Conservation (phyloP, 2,113 vertebrate species). For the Nyctibius bracteatus region DNA sequence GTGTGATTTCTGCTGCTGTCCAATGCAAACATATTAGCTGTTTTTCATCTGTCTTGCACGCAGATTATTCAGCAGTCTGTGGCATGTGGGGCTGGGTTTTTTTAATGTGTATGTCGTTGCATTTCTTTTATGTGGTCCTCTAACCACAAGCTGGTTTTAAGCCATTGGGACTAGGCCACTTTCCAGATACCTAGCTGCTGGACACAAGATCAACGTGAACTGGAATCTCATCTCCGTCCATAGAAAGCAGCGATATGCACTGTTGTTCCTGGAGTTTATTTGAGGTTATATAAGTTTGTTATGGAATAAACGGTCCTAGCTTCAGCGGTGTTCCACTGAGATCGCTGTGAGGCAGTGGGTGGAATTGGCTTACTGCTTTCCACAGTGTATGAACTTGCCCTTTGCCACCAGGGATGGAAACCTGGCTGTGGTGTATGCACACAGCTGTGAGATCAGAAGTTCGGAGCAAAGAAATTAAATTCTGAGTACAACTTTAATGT, state of each 20-base stretch:
- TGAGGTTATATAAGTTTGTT: background rate
- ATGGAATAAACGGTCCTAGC: background rate
- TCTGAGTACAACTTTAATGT: background rate
- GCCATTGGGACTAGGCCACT: background rate
- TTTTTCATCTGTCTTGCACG: background rate
- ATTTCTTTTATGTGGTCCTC: background rate
- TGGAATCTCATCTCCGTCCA: background rate
- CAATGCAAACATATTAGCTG: background rate
- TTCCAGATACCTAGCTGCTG: background rate
- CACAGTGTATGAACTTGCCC: background rate
- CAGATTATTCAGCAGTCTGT: background rate
- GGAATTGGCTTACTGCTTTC: background rate
- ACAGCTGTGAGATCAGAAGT: background rate
- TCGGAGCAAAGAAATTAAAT: background rate
- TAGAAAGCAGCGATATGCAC: background rate
- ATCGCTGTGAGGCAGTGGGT: background rate
- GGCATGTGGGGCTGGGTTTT: background rate
- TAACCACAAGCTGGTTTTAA: background rate
- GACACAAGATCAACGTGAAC: background rate
- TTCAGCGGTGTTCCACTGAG: background rate
- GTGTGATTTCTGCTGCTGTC: background rate
- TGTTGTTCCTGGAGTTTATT: background rate
- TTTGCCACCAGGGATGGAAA: background rate
- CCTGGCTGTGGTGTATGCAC: rapidly evolving
- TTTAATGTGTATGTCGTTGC: background rate